Base-by-base conservation (phyloP, 2,113 vertebrate genomes). In the Ptilonorhynchus violaceus region DNA sequence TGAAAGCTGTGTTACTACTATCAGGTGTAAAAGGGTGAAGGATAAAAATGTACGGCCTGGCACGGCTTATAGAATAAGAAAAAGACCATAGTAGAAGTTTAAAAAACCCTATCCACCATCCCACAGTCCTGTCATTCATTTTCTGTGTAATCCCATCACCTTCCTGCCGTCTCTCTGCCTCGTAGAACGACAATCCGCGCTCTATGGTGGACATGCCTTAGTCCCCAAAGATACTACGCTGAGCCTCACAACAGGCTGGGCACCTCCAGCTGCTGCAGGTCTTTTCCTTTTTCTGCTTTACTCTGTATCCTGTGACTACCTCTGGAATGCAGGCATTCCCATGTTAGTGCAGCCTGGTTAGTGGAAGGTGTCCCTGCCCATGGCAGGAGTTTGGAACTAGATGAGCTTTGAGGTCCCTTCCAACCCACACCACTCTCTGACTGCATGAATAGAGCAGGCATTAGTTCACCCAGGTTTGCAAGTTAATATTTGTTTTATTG, bases 141-240 rank as follows among this genome's bases (percentile, higher is more conserved):
- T 67, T 22, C n/a, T 52, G 41, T 62, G 41, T 19, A 31, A 31
- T 47, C 21, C 46, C 21, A 6, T 83, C 41, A 21, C 25, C 31
- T 59, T 68, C 70, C 47, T 89, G 46, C 39, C 39, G 27, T 47
- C 46, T 41, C n/a, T 8, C 24, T 39, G 47, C 62, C 30, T 27
- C 41, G 8, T 0, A 27, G 47, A 47, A 33, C 0, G 1, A 25
- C 47, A 47, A 12, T 76, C 21, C 39, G 9, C 14, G 11, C 11
- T 1, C 41, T 31, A 0, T 22, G 21, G 28, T 62, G 62, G 16
- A 9, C 15, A 3, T 8, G 15, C 33, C 63, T 52, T 28, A 39
- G 33, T 69, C 47, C 39, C 28, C 39, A 69, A 3, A 62, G 55
- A 25, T 35, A 9, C 11, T 46, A 37, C 53, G 13, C 14, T 35